Evolutionary conservation across 1,140 invertebrate genomes (phyloP), one percentile per base, ranked within the genome.

Genomic region (Gryon sp.): DNA sequence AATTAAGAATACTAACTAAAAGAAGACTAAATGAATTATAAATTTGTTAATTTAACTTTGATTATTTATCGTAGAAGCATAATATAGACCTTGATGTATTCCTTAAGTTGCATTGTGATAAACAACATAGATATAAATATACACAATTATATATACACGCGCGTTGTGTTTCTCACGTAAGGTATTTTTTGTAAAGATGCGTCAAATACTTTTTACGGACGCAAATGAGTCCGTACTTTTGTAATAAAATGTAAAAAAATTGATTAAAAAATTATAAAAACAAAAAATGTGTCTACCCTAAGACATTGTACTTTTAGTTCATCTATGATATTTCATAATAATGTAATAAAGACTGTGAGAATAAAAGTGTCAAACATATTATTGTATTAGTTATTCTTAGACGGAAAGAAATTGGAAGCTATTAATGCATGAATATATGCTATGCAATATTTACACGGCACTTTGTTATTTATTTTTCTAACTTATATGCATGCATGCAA

Each of bases 71-170:
- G 14, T 41, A 16, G 62, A 68, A 57, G 50, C 63, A 69, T 26
- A 46, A 65, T 57, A 43, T 30, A 24, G 38, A 40, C 30, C 24
- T 69, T 11, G 52, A 76, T 50, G 30, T n/a, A 69, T 78, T 82
- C 50, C 68, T 84, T 85, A 80, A 82, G 82, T 84, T 81, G 50
- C 78, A 84, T 79, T 84, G 82, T 84, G 80, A 84, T 86, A 84
- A 82, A 81, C 59, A 59, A 73, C 45, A 81, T 68, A 80, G 69
- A 75, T 70, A 81, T 75, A 83, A 68, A 80, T 73, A 76, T 76
- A 79, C 32, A 81, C 45, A 74, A 76, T 65, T 59, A 72, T 66
- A 78, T 62, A 83, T 43, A 76, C 28, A 74, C 36, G 70, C 68
- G 57, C 68, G 57, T 70, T 59, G 57, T 76, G 73, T 79, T 76